Conservation (phyloP, 2,797 vertebrate species). For the Rhincodon typus region DNA sequence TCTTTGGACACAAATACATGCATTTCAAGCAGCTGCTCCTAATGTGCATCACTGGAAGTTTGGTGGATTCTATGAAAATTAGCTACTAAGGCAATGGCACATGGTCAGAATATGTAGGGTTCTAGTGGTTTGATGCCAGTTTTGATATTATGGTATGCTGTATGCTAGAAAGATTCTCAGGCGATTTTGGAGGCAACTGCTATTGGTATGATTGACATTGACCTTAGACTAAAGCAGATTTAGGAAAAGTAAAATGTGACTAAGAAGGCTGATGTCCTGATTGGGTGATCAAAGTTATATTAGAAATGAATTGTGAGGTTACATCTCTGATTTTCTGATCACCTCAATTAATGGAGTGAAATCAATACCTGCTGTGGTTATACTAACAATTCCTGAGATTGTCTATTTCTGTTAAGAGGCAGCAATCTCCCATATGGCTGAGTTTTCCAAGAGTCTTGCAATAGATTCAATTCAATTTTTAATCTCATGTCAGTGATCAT, state of each 20-base stretch:
- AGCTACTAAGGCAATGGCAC: background rate
- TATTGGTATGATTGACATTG: background rate
- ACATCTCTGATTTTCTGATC: background rate
- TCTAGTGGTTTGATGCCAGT: background rate
- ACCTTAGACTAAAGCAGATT: background rate
- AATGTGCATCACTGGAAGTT: background rate
- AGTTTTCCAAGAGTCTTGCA: background rate
- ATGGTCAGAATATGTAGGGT: background rate
- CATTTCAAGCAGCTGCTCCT: background rate
- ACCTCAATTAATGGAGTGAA: background rate
- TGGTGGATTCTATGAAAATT: background rate
- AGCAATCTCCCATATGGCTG: background rate
- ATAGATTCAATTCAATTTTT: background rate
- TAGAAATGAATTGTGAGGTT: background rate
- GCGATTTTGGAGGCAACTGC: background rate
- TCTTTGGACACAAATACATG: background rate
- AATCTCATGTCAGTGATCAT: background rate
- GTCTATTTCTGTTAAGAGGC: too few relatives aligned
- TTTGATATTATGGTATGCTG: too few relatives aligned
- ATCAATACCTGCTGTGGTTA: background rate
- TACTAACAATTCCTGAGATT: background rate
- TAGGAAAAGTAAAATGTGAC: background rate
- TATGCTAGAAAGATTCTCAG: background rate
- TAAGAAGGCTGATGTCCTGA: background rate
- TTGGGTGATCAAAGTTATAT: background rate